Base-by-base conservation (phyloP, 2,113 vertebrate species). In the Melanocharis versteri region DNA sequence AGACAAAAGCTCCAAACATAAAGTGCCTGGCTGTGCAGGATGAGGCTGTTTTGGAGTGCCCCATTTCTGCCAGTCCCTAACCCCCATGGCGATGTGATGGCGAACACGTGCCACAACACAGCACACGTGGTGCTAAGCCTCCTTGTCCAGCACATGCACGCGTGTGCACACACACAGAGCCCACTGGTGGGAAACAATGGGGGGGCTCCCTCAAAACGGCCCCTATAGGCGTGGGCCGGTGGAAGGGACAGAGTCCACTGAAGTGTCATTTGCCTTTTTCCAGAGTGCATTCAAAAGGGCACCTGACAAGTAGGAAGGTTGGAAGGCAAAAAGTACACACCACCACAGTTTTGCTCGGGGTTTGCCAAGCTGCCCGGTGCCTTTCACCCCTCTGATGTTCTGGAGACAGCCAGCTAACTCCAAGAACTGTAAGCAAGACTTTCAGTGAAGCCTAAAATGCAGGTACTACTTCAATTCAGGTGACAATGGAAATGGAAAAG, bases 1-100 rank as follows among this genome's bases (percentile, higher is more conserved):
- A 72, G 50, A 65, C 56, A 45, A 65, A 65, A 89, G 31, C 54
- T 89, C 28, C 31, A 17, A 66, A 81, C 17, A 17, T 22, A 35
- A 4, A 47, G 47, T 7, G 24, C 22, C 33, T 13, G 45, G 40
- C 68, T 60, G 42, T 22, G 50, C 1, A 11, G 47, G 39, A 71
- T 2, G 17, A 39, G 8, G 62, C 31, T 54, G 64, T 45, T 61
- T 31, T 2, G 0, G 28, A 37, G 33, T 11, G 3, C 35, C 45
- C 21, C 1, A 2, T 14, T 76, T 64, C 56, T 61, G 45, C 27
- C 75, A 37, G 26, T 30, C 4, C 1, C 69, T 24, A 33, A 53
- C 21, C 11, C 54, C 66, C 28, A 30, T 0, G 1, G 47, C 13
- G 3, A 30, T 3, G 33, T 0, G n/a, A 57, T 8, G 56, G 40